A percentile compares a stretch with the other conserved stretches of the same genome.
Conservation (phyloP, 2,797 vertebrate genomes). For the Momotus momota region DNA sequence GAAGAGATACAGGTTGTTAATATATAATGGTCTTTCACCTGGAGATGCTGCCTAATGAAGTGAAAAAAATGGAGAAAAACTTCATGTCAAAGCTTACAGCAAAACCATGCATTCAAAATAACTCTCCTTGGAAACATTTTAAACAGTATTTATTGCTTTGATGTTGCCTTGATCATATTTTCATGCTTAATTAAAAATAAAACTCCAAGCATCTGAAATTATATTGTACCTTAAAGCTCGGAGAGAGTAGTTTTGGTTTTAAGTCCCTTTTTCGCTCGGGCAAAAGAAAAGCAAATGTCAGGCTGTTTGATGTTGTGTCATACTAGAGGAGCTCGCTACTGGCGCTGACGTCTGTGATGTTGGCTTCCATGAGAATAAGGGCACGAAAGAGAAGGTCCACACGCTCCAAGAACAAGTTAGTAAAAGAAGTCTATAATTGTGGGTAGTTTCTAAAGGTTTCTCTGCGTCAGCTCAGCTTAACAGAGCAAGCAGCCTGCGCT, state of each 20-base stretch:
- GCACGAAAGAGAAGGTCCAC: background rate
- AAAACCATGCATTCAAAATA: slow-evolving; percentile 28
- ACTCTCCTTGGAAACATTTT: slow-evolving; percentile 50
- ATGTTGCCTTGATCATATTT: slow-evolving; percentile 48
- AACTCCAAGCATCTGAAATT: slow-evolving; percentile 25
- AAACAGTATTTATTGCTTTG: slow-evolving; percentile 58
- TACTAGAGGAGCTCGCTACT: background rate
- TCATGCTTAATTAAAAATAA: slow-evolving; percentile 67
- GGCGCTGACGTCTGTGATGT: background rate
- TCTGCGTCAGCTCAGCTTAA: background rate
- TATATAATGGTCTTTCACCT: background rate
- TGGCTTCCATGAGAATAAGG: slow-evolving; percentile 9
- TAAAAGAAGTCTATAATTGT: background rate
- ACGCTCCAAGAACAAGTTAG: background rate
- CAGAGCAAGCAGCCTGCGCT: background rate
- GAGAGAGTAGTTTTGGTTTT: slow-evolving; percentile 6
- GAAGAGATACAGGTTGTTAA: background rate
- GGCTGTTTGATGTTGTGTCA: slow-evolving; percentile 39
- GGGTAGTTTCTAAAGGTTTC: background rate
- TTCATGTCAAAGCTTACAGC: background rate
- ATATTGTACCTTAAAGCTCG: slow-evolving; percentile 9
- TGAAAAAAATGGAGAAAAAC: background rate
- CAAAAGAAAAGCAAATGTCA: background rate
- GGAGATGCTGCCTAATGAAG: background rate
- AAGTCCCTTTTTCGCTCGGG: background rate